Base-by-base conservation (phyloP, 2,888 invertebrate genomes). In the Acanthosepion esculentum region DNA sequence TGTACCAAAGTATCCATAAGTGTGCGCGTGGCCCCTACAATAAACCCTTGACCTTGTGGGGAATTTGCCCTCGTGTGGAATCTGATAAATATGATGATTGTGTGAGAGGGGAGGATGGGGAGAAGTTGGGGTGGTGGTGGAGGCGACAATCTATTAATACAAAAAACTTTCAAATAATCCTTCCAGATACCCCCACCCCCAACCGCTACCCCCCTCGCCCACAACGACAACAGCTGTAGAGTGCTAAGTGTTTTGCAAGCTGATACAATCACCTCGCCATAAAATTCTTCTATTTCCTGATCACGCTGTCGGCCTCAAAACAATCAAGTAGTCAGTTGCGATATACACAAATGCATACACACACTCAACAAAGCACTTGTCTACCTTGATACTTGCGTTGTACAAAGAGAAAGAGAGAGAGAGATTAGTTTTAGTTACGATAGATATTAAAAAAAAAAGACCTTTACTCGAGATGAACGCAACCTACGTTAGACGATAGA, bases 131-230 rank as follows among this genome's bases (percentile, higher is more conserved):
- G 91, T 4, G 41, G 41, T 26, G 18, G 41, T 12, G 12, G 78
- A n/a, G n/a, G 78, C 15, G n/a, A 5, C 78, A 78, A n/a, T 78
- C n/a, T n/a, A 23, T 18, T n/a, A n/a, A 78, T 78, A n/a, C 78
- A 78, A 78, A 78, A 78, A 78, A 78, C n/a, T n/a, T 78, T 78
- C 15, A 78, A n/a, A n/a, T 78, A 78, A 78, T 78, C 78, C 78
- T n/a, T 10, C 15, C 78, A 41, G 3, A 41, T 41, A 41, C 41
- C n/a, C 29, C 26, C n/a, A 29, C 12, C 12, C 12, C 78, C 78
- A 29, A 8, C 0, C n/a, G 0, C n/a, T 5, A 4, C 33, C n/a
- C n/a, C 3, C 5, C 2, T 18, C 78, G 78, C n/a, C 78, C n/a
- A n/a, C 78, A n/a, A 78, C 78, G 78, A 78, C 78, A 78, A 78